phyloP scores from a whole-genome alignment of 2,113 vertebrate genomes.

The Hirundichthys speculiger region DNA sequence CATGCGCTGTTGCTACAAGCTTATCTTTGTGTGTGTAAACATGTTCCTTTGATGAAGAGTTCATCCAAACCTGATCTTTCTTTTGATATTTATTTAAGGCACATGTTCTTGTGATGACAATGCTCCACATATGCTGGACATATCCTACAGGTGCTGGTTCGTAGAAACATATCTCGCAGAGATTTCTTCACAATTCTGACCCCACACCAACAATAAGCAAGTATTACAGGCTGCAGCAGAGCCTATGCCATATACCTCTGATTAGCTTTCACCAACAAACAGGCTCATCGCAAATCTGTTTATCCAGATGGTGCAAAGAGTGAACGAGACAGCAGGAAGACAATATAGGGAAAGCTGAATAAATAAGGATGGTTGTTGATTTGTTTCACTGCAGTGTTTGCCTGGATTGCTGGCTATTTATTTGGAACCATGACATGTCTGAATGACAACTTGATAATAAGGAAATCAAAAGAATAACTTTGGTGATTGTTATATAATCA shows the following conservation, averaged over 20 bases:
- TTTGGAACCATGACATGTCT: neutral
- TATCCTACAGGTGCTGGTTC: slow-evolving; percentile 30
- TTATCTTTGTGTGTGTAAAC: neutral
- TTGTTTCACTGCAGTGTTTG: slow-evolving; percentile 17
- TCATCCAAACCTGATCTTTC: slow-evolving; percentile 15
- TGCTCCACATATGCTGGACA: slow-evolving; percentile 4
- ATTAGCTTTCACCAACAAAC: slow-evolving; percentile 71
- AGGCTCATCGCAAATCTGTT: slow-evolving; percentile 71
- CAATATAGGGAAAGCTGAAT: slow-evolving; percentile 24
- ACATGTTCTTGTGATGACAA: slow-evolving; percentile 7
- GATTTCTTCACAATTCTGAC: slow-evolving; percentile 39
- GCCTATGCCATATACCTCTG: slow-evolving; percentile 54
- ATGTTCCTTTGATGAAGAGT: slow-evolving; percentile 13
- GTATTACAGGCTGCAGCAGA: slow-evolving; percentile 44
- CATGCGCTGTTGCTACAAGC: neutral
- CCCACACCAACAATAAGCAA: slow-evolving; percentile 48
- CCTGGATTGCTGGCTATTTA: neutral
- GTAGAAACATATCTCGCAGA: slow-evolving; percentile 28
- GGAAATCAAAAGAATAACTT: neutral
- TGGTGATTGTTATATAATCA: neutral
- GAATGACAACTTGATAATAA: neutral
- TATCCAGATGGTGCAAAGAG: slow-evolving; percentile 72
- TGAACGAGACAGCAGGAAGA: slow-evolving; percentile 41
- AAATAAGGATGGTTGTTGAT: slow-evolving; percentile 38
- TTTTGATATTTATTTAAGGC: slow-evolving; percentile 8